phyloP scores from a whole-genome alignment of 2,113 vertebrate genomes.

The Centrocercus urophasianus region DNA sequence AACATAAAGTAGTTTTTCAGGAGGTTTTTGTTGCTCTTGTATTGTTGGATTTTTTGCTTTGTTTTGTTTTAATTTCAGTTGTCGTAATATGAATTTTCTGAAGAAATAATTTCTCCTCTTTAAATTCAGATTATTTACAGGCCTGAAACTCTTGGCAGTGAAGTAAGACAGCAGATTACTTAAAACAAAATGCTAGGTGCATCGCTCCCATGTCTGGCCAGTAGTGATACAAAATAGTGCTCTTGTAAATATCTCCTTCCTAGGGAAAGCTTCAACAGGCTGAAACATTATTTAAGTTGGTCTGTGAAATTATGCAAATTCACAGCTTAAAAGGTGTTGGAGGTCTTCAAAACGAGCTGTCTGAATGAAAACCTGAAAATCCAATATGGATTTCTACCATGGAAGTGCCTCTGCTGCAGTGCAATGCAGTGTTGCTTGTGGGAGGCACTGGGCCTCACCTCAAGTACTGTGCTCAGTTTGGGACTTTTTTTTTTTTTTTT shows the following conservation, averaged over 20 bases:
- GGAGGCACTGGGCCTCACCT: accelerated
- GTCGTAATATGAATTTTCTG: not conserved
- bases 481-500: not conserved
- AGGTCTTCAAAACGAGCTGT: not conserved
- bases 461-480: too few species aligned
- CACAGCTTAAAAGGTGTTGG: not conserved
- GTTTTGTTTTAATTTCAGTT: not conserved
- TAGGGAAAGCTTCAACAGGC: not conserved
- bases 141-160: not conserved
- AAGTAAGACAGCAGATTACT: not conserved
- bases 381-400: accelerated
- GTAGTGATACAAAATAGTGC: not conserved
- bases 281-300: not conserved
- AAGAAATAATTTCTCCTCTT: not conserved
- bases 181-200: not conserved
- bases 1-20: not conserved
- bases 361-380: not conserved
- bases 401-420: not conserved
- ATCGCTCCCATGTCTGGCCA: not conserved
- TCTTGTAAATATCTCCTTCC: not conserved
- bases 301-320: not conserved
- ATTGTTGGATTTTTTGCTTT: not conserved
- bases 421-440: accelerated
- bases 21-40: not conserved
- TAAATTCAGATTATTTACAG: not conserved